These are phyloP conservation scores for Gymnodraco acuticeps DNA, from an alignment of 2,797 vertebrate genomes.

Conservation along the genomic window DNA sequence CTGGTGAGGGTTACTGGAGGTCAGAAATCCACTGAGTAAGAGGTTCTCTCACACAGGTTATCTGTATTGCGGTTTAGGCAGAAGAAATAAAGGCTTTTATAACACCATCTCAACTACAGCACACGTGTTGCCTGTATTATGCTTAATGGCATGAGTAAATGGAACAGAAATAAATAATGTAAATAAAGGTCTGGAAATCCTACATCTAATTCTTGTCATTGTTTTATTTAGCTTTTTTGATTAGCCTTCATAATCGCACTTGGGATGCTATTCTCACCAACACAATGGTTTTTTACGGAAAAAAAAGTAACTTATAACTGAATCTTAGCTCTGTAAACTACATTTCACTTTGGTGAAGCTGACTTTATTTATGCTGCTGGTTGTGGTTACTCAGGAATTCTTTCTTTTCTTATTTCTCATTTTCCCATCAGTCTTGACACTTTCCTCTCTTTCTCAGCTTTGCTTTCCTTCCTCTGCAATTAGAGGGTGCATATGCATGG, in stretches of 20 bases:
- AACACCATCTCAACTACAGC: neutral
- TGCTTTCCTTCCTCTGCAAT: conserved; percentile 19
- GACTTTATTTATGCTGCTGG: conserved; percentile 25
- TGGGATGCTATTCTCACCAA: neutral
- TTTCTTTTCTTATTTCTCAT: conserved; percentile 28
- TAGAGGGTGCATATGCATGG: conserved; percentile 31
- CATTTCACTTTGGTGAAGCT: neutral
- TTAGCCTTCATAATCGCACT: neutral
- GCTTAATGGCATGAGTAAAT: neutral
- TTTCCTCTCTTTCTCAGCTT: conserved; percentile 29
- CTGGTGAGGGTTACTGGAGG: conserved; percentile 54
- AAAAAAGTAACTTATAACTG: neutral
- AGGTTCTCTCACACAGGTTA: neutral
- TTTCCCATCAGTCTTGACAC: conserved; percentile 46
- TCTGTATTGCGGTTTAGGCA: neutral
- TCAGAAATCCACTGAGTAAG: conserved; percentile 29
- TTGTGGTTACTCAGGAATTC: conserved; percentile 38
- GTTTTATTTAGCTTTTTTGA: neutral
- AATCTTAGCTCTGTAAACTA: conserved; percentile 1
- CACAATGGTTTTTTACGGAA: neutral
- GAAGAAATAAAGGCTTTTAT: neutral
- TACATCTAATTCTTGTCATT: neutral
- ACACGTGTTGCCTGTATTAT: neutral
- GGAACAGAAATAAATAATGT: neutral
- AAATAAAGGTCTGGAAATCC: neutral